Evolutionary conservation across 2,888 invertebrate species (phyloP).

Genomic region (Hypsopygia costalis): DNA sequence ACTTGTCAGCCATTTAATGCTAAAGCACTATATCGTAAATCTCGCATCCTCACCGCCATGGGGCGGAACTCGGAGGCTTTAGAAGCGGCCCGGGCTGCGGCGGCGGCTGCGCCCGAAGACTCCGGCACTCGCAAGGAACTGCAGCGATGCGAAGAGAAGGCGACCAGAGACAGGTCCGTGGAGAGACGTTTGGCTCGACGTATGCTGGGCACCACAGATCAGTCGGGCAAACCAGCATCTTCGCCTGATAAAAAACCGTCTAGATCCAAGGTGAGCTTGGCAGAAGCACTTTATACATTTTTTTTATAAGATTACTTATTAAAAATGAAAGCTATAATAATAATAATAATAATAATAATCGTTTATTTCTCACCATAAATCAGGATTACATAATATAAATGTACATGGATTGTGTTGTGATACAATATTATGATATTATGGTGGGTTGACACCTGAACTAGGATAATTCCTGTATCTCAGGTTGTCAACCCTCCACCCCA

Average conservation of each 20-base stretch:
- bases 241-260: constrained; percentile 60
- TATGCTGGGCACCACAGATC: constrained; percentile 42
- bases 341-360: too few species aligned
- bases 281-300: too few species aligned
- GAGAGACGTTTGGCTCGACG: constrained; percentile 49
- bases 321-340: too few species aligned
- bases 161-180: constrained; percentile 64
- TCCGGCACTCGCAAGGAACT: constrained; percentile 60
- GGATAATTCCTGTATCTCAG: too few species aligned
- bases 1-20: constrained; percentile 92
- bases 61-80: constrained; percentile 86
- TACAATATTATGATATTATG: too few species aligned
- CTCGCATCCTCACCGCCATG: constrained; percentile 66
- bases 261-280: constrained; percentile 47
- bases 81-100: constrained; percentile 68
- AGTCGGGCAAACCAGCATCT: constrained; percentile 16
- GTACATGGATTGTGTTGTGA: too few species aligned
- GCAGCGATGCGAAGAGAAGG: constrained; percentile 50
- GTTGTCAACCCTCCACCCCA: too few species aligned
- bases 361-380: too few species aligned
- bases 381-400: too few species aligned
- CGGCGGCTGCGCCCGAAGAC: constrained; percentile 62
- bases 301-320: too few species aligned
- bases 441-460: too few species aligned
- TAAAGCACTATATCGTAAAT: constrained; percentile 93